Percentiles rank a stretch among this genome's conserved stretches.
Conservation (phyloP, 2,113 vertebrate species). For the Columba janthina region DNA sequence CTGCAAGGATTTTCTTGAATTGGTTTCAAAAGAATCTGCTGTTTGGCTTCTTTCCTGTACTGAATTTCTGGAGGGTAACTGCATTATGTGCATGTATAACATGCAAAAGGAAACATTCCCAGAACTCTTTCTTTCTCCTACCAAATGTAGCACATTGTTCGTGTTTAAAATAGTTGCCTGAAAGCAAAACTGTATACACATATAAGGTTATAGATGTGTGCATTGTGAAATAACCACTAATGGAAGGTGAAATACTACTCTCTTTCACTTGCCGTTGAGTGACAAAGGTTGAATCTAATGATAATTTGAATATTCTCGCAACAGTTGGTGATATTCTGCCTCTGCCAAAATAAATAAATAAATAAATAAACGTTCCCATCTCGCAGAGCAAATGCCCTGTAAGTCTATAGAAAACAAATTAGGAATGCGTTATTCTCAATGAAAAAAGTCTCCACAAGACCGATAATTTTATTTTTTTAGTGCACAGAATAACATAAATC, state of each 20-base stretch:
- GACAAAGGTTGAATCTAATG: background rate
- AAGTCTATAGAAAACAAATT: slow-evolving; percentile 78
- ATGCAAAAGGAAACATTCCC: background rate
- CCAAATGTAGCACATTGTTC: background rate
- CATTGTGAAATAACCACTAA: background rate
- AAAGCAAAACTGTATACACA: background rate
- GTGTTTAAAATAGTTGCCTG: background rate
- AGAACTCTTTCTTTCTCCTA: background rate
- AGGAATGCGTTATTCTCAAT: slow-evolving; percentile 67
- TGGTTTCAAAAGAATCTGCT: slow-evolving; percentile 36
- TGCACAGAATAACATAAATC: slow-evolving; percentile 81
- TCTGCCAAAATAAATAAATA: slow-evolving; percentile 4
- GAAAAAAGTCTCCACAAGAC: slow-evolving; percentile 65
- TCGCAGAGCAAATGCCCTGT: slow-evolving; percentile 17
- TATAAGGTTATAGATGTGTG: background rate
- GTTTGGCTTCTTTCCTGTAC: slow-evolving; percentile 37
- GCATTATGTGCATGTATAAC: background rate
- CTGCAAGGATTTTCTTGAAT: slow-evolving; percentile 44
- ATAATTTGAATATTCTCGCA: background rate
- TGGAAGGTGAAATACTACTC: background rate
- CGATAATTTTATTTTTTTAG: slow-evolving; percentile 77
- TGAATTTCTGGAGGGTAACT: slow-evolving; percentile 37
- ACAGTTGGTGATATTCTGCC: background rate
- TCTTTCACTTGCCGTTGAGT: background rate
- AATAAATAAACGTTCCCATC: slow-evolving; percentile 19